Conservation (phyloP, 1,140 invertebrate species). For the Kradibia gibbosae region DNA sequence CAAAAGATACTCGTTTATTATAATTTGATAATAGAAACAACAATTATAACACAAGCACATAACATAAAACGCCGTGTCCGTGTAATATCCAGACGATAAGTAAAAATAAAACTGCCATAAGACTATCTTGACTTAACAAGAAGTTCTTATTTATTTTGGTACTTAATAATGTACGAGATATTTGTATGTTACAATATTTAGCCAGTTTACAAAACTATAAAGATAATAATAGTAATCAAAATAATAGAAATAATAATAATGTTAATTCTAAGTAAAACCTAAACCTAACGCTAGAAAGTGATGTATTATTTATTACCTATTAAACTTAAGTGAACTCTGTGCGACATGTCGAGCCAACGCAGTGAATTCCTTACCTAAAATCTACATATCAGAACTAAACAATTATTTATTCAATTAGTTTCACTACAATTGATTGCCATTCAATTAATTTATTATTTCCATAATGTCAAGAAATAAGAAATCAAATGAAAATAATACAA, state of each 20-base stretch:
- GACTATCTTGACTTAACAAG: constrained; percentile 64
- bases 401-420: too few species aligned
- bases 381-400: constrained; percentile 52
- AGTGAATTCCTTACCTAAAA: constrained; percentile 41
- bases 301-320: constrained; percentile 69
- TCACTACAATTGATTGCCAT: too few species aligned
- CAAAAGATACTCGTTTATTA: constrained; percentile 45
- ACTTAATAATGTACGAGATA: constrained; percentile 65
- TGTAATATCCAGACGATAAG: constrained; percentile 43
- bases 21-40: constrained; percentile 58
- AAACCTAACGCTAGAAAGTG: constrained; percentile 65
- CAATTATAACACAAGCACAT: constrained; percentile 62
- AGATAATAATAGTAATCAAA: constrained; percentile 63
- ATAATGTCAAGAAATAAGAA: too few species aligned
- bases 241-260: constrained; percentile 39
- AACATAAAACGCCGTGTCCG: constrained; percentile 57
- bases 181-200: constrained; percentile 71
- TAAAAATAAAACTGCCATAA: constrained; percentile 50
- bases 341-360: constrained; percentile 34
- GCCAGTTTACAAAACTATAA: constrained; percentile 68
- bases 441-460: too few species aligned
- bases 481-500: too few species aligned
- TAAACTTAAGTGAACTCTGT: constrained; percentile 64
- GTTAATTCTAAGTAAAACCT: constrained; percentile 68
- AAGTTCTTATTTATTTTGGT: constrained; percentile 71